Evolutionary conservation across 1,140 invertebrate genomes (phyloP).

Genomic region (Trichonephila clavata): DNA sequence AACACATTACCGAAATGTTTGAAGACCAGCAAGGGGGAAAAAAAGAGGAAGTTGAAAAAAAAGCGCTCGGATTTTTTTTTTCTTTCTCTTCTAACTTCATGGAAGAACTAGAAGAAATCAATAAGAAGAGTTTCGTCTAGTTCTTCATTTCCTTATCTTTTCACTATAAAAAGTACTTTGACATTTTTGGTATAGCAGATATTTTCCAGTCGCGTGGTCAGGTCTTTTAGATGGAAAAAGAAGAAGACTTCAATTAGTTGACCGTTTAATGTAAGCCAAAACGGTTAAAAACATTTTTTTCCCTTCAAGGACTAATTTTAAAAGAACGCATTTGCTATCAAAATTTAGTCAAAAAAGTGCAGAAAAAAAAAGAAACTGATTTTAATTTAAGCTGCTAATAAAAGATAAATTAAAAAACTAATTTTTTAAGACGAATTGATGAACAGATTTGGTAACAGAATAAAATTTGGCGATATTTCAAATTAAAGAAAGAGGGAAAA

Average conservation of each 20-base stretch:
- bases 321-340: not conserved
- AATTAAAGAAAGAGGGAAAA: not conserved
- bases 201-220: not conserved
- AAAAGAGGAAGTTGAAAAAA: not conserved
- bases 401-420: not conserved
- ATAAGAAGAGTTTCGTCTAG: not conserved
- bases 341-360: not conserved
- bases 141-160: slow-evolving; percentile 8
- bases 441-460: not conserved
- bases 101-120: slow-evolving; percentile 22
- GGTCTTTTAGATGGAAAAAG: not conserved
- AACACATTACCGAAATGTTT: slow-evolving; percentile 70
- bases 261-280: not conserved
- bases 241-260: not conserved
- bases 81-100: not conserved
- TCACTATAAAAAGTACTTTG: not conserved
- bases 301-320: not conserved
- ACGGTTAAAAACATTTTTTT: not conserved
- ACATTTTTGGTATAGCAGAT: slow-evolving; percentile 1
- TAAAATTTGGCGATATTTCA: not conserved
- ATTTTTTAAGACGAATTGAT: not conserved
- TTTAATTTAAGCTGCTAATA: not conserved
- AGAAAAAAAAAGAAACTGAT: not conserved
- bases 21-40: not conserved
- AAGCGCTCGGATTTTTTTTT: not conserved